Evolutionary conservation across 2,113 vertebrate genomes (phyloP), one percentile per base, ranked within the genome.

Genomic region (Dromaius novaehollandiae): DNA sequence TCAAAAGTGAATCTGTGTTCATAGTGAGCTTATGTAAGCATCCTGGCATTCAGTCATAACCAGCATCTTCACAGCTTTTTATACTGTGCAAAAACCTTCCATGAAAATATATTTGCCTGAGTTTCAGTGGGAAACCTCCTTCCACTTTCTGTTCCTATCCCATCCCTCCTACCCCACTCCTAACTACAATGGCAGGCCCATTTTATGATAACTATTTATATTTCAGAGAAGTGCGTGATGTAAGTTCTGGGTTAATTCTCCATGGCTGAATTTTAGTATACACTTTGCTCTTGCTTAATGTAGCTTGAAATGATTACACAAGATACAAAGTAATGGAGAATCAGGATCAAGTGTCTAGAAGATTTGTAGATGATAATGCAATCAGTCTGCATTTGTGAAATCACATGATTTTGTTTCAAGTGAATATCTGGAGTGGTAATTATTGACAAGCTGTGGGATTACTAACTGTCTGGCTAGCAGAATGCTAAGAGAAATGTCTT

Each of bases 371-470:
- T 71, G 42, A 75, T 18, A 20, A 42, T 84, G 44, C 74, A 95
- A 89, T 93, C 81, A 93, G 42, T 13, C 18, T 53, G 56, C 78
- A 86, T 92, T 95, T 95, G 9, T 95, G 46, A 94, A 76, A 91
- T 77, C 24, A 86, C n/a, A 64, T 1, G 9, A 60, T 93, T 84
- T 90, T 30, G 25, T 89, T 86, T 92, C 61, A 87, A 86, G 69
- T 64, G 86, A 73, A 82, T 65, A 58, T 92, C 55, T 94, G 34
- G 25, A 64, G 36, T 69, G 34, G 38, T 79, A 89, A 63, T 86
- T 82, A 53, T 53, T 74, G 30, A 71, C 21, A 86, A 93, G 76
- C 2, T 71, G 19, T 58, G 46, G 19, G 46, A 70, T 83, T 91
- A 36, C 42, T 56, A 92, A 84, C 8, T 86, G 66, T 58, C 26